phyloP scores from a whole-genome alignment of 1,140 invertebrate genomes.

The Pseudachorutes palmiensis region DNA sequence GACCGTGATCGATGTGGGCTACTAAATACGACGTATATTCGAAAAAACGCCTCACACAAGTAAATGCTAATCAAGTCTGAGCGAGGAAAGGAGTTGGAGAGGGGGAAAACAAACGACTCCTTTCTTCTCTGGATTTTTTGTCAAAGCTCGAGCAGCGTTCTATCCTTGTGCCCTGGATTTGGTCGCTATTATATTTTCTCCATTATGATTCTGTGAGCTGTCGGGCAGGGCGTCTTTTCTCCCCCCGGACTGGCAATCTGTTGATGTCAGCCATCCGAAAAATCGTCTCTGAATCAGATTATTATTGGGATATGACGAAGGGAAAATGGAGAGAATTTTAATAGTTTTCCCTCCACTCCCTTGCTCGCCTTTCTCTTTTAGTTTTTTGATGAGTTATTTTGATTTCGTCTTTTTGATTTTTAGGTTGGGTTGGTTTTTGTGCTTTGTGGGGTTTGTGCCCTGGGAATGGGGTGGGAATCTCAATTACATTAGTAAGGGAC shows the following conservation, averaged over 20 bases:
- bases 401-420: not conserved
- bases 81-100: no score
- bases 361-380: not conserved
- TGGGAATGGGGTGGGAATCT: not conserved
- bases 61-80: no score
- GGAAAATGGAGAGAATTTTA: not conserved
- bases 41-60: no score
- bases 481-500: not conserved
- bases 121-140: not conserved
- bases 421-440: no score
- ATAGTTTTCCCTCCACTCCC: not conserved
- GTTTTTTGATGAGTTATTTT: not conserved
- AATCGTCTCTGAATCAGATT: not conserved
- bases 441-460: not conserved
- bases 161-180: no score
- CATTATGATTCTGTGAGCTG: no score
- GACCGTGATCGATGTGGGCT: no score
- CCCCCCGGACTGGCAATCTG: not conserved
- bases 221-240: not conserved
- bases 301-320: no score
- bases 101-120: not conserved
- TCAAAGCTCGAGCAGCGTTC: not conserved
- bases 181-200: not conserved
- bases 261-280: not conserved
- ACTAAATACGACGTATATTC: no score